A percentile compares a stretch with the other conserved stretches of the same genome.
These are phyloP conservation scores for Ptychochromis oligacanthus DNA, from an alignment of 2,113 vertebrate genomes.

Conservation along the genomic window DNA sequence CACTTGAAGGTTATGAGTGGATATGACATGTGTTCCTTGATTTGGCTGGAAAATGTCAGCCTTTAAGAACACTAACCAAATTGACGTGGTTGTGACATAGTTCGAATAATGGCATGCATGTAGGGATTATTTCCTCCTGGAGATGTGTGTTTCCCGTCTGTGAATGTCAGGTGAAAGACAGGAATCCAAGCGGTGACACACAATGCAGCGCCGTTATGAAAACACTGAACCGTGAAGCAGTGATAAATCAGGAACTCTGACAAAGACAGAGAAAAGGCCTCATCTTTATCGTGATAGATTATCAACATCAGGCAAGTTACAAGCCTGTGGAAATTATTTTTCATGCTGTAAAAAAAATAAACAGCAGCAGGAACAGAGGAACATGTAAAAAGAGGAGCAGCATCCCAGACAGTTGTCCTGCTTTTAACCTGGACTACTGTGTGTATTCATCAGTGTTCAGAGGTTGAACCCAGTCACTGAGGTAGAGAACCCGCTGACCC, in stretches of 20 bases:
- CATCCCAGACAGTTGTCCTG: background rate
- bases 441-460: background rate
- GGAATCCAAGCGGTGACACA: constrained; percentile 31
- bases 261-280: background rate
- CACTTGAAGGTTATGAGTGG: background rate
- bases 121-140: background rate
- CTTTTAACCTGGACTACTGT: constrained; percentile 24
- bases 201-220: background rate
- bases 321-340: background rate
- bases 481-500: constrained; percentile 30
- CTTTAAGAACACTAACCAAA: background rate
- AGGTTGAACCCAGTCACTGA: constrained; percentile 22
- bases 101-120: background rate
- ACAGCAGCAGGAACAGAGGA: background rate
- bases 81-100: background rate
- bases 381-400: background rate
- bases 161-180: constrained; percentile 39
- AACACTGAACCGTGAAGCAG: constrained; percentile 3
- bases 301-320: background rate
- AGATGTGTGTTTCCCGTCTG: constrained; percentile 18
- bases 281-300: background rate
- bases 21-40: accelerated
- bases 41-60: background rate
- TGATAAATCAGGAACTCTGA: constrained; percentile 13
- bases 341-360: background rate